phyloP scores from a whole-genome alignment of 2,113 vertebrate species.

The Mixornis gularis region DNA sequence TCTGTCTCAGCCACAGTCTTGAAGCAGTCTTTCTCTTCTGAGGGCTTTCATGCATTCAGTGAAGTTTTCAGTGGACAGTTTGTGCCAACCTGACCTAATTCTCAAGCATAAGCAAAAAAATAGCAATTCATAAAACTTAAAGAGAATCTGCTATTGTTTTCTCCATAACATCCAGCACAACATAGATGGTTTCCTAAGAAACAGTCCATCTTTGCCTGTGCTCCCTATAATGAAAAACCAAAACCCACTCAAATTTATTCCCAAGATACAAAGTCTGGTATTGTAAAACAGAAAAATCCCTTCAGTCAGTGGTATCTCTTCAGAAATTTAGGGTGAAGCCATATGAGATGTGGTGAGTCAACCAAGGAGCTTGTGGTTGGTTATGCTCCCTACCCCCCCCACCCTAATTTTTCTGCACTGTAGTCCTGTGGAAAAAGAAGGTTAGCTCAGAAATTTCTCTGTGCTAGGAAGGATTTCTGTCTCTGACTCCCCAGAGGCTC shows the following conservation, averaged over 20 bases:
- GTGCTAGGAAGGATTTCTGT: neutral
- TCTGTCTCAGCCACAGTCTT: neutral
- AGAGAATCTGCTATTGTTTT: neutral
- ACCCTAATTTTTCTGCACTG: neutral
- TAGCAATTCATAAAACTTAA: neutral
- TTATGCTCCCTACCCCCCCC: neutral
- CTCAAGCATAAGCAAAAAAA: neutral
- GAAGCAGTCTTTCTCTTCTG: neutral
- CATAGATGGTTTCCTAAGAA: neutral
- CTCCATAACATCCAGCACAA: neutral
- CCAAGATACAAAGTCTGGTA: neutral
- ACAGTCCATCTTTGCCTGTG: neutral
- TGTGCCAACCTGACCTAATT: neutral
- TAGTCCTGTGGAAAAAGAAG: rapidly evolving
- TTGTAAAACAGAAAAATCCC: neutral
- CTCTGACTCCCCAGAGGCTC: neutral
- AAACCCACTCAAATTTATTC: neutral
- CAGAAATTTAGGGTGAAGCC: neutral
- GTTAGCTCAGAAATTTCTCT: neutral
- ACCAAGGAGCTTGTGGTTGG: neutral
- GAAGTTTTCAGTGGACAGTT: neutral
- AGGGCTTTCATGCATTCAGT: neutral
- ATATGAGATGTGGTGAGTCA: neutral
- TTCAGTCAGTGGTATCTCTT: neutral
- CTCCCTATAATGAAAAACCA: neutral